Conservation (phyloP, 1,140 invertebrate genomes). For the Brachionus sp. region DNA sequence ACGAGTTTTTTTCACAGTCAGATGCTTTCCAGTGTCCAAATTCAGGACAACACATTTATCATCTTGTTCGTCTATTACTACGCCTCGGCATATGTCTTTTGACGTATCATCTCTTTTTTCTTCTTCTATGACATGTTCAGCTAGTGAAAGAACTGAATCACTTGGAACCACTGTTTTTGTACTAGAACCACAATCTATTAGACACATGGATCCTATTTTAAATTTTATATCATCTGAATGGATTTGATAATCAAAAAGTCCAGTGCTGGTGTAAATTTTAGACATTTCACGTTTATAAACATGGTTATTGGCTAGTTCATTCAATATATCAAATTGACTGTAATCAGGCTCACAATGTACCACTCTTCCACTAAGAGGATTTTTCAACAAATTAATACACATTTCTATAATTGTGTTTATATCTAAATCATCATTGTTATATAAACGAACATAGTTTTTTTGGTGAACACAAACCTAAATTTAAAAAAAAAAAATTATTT, state of each 20-base stretch:
- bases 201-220: not conserved
- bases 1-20: constrained; percentile 10
- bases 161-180: not conserved
- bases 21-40: constrained; percentile 34
- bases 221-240: not conserved
- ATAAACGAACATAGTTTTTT: not conserved
- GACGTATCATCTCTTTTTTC: not conserved
- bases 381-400: not conserved
- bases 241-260: constrained; percentile 5
- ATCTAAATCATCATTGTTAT: not conserved
- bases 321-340: not conserved
- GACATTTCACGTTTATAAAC: not conserved
- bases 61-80: not conserved
- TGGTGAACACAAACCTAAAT: not conserved
- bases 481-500: too few species aligned
- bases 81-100: not conserved
- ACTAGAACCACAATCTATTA: not conserved
- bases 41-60: constrained; percentile 2
- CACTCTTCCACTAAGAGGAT: not conserved
- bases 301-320: not conserved
- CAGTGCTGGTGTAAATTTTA: not conserved
- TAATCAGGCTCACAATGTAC: not conserved
- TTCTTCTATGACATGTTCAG: not conserved
- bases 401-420: constrained; percentile 9
- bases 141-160: constrained; percentile 10